Conservation (phyloP, 2,888 invertebrate genomes). For the Hirtodrosophila confusa region DNA sequence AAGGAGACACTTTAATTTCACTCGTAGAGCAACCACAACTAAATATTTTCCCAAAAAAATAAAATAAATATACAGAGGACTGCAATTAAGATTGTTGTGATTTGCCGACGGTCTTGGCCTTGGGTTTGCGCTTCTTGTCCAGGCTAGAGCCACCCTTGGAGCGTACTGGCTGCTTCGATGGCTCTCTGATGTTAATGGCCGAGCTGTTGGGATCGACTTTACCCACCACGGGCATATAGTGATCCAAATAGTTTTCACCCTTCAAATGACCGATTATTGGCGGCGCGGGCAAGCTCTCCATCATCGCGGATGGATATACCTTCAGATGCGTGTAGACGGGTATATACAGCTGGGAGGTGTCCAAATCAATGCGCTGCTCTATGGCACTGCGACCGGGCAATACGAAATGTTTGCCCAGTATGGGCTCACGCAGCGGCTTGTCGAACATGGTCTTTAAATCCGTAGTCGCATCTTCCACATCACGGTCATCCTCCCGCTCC, state of each 20-base stretch:
- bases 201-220: conserved; percentile 45
- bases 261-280: conserved; percentile 84
- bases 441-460: conserved; percentile 84
- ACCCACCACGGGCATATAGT: conserved; percentile 60
- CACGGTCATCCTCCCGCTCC: conserved; percentile 54
- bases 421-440: conserved; percentile 85
- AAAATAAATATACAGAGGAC: conserved; percentile 9
- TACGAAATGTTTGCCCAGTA: conserved; percentile 86
- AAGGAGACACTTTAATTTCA: conserved; percentile 43
- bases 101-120: conserved; percentile 17
- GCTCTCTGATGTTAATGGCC: conserved; percentile 50
- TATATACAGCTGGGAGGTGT: conserved; percentile 88
- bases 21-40: conserved; percentile 1
- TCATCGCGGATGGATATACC: conserved; percentile 86
- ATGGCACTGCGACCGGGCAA: conserved; percentile 84
- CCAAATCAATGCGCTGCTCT: conserved; percentile 85
- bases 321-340: conserved; percentile 89
- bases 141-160: conserved; percentile 16
- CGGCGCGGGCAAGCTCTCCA: conserved; percentile 86
- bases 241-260: conserved; percentile 75
- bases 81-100: background rate
- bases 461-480: conserved; percentile 32
- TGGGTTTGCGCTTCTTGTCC: conserved; percentile 7
- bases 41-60: conserved; percentile 23
- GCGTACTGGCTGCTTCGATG: conserved; percentile 8